A percentile compares a stretch with the other conserved stretches of the same genome.
Conservation (phyloP, 2,797 vertebrate genomes). For the Manis crassicaudata region DNA sequence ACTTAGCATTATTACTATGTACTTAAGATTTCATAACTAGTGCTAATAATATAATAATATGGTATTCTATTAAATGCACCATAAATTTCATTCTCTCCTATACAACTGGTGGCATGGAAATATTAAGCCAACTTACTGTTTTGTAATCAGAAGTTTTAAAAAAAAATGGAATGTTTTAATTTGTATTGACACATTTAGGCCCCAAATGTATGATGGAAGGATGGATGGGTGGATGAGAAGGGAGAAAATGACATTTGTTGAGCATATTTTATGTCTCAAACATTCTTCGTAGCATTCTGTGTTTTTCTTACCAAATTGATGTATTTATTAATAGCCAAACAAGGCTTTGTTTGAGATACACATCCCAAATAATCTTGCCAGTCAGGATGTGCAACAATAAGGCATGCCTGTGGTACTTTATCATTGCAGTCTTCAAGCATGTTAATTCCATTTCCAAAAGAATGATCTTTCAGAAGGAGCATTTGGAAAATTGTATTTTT, state of each 20-base stretch:
- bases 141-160: not conserved
- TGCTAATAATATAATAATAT: not conserved
- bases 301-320: not conserved
- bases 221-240: not conserved
- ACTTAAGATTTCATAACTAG: not conserved
- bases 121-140: not conserved
- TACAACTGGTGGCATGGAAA: not conserved
- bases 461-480: not conserved
- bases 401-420: not conserved
- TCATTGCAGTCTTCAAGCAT: not conserved
- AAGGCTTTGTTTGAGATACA: not conserved
- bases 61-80: not conserved
- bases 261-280: not conserved
- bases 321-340: not conserved
- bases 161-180: not conserved
- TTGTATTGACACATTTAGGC: not conserved
- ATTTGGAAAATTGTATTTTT: not conserved
- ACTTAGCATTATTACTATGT: not conserved
- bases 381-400: not conserved
- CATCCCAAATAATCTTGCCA: not conserved
- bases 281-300: not conserved
- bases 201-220: not conserved
- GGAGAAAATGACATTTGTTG: not conserved
- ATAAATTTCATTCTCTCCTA: not conserved
- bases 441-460: not conserved